Percentiles rank a stretch among this genome's conserved stretches.
These are phyloP conservation scores for Pristis pectinata DNA, from an alignment of 2,797 vertebrate species.

Conservation along the genomic window DNA sequence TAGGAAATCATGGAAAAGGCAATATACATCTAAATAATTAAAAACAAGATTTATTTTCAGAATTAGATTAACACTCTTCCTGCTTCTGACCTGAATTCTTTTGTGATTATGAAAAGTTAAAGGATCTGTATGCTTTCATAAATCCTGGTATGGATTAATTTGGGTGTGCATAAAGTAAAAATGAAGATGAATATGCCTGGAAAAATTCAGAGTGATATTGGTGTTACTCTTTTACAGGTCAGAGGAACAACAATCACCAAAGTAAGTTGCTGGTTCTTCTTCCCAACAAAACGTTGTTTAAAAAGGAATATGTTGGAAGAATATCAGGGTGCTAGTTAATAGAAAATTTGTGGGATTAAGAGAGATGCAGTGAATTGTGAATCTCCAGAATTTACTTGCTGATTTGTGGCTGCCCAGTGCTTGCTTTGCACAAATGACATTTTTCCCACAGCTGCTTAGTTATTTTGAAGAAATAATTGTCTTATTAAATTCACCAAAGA, in stretches of 20 bases:
- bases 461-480: conserved; percentile 3
- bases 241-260: conserved; percentile 54
- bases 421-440: background rate
- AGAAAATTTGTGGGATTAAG: background rate
- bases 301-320: background rate
- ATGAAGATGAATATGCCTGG: background rate
- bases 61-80: background rate
- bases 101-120: background rate
- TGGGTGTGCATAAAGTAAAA: background rate
- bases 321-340: no score
- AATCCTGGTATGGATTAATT: background rate
- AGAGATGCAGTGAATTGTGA: background rate
- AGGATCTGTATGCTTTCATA: background rate
- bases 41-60: background rate
- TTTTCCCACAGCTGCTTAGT: background rate
- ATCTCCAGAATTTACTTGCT: background rate
- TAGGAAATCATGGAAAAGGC: background rate
- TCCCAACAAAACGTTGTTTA: background rate
- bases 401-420: background rate
- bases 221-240: conserved; percentile 46
- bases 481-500: background rate
- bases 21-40: background rate
- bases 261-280: conserved; percentile 47
- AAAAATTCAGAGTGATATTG: background rate
- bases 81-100: background rate